These are phyloP conservation scores for Columba guinea DNA, from an alignment of 2,797 vertebrate genomes.

Conservation along the genomic window DNA sequence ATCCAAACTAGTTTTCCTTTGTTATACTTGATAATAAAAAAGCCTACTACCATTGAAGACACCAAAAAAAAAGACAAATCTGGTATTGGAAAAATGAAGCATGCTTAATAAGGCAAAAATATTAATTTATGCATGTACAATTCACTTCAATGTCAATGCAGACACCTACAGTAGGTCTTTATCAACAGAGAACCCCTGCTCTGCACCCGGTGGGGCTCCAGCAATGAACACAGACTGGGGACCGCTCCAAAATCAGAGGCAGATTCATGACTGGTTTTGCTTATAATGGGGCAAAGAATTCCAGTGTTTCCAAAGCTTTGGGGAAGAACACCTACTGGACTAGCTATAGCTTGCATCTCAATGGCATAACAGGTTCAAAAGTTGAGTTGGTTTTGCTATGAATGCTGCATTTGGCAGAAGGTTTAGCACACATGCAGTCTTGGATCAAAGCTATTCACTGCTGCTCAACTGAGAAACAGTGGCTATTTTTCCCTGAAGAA, in stretches of 20 bases:
- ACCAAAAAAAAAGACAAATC: background rate
- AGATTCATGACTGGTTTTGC: background rate
- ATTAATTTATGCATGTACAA: background rate
- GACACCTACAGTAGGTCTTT: background rate
- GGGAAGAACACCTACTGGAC: background rate
- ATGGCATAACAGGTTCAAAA: background rate
- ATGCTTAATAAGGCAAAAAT: background rate
- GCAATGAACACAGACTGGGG: background rate
- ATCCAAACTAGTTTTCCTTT: background rate
- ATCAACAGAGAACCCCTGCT: background rate
- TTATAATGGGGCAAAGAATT: background rate
- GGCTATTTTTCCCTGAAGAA: background rate
- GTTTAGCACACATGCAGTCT: background rate
- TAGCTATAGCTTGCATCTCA: background rate
- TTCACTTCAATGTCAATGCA: background rate
- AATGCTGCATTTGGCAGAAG: background rate
- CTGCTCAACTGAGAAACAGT: background rate
- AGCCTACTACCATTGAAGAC: background rate
- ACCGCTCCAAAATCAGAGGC: background rate
- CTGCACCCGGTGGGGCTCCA: background rate
- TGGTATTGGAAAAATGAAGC: background rate
- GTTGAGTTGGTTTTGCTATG: background rate
- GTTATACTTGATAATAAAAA: background rate
- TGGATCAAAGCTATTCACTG: background rate
- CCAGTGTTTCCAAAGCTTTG: background rate